These are phyloP conservation scores for Chrysemys picta DNA, from an alignment of 2,113 vertebrate genomes.

Conservation along the genomic window DNA sequence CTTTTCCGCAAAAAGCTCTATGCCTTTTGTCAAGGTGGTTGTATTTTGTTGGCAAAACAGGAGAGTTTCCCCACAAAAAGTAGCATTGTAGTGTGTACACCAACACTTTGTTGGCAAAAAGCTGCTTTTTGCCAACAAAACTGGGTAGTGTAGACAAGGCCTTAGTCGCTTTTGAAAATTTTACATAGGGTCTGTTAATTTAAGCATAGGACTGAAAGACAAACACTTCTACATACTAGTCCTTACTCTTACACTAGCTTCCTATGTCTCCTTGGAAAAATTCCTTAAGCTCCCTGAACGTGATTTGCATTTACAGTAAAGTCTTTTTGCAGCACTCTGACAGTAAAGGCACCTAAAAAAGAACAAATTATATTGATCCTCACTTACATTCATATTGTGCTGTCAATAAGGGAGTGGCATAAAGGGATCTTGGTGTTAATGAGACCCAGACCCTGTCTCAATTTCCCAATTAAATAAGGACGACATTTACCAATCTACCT, in stretches of 20 bases:
- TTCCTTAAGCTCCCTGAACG: not conserved
- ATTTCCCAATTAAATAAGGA: not conserved
- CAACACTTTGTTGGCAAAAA: too few relatives aligned
- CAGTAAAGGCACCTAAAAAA: not conserved
- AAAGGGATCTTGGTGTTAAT: not conserved
- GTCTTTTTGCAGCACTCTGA: not conserved
- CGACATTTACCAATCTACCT: not conserved
- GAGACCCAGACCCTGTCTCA: not conserved
- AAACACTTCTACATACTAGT: not conserved
- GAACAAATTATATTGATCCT: not conserved
- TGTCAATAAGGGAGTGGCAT: not conserved
- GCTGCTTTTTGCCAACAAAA: too few relatives aligned
- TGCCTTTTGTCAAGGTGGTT: too few relatives aligned
- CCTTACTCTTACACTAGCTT: not conserved
- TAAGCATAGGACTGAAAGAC: not conserved
- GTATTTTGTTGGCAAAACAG: too few relatives aligned
- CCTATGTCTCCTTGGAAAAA: not conserved
- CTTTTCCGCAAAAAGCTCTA: too few relatives aligned
- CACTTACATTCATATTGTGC: not conserved
- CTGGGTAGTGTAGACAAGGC: too few relatives aligned
- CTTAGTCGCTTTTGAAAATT: not conserved
- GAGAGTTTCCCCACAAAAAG: too few relatives aligned
- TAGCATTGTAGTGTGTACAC: too few relatives aligned
- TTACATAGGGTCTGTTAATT: not conserved
- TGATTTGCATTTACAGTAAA: not conserved